A percentile compares a stretch with the other conserved stretches of the same genome.
These are phyloP conservation scores for Uropsilus gracilis DNA, from an alignment of 2,113 vertebrate species.

Conservation along the genomic window DNA sequence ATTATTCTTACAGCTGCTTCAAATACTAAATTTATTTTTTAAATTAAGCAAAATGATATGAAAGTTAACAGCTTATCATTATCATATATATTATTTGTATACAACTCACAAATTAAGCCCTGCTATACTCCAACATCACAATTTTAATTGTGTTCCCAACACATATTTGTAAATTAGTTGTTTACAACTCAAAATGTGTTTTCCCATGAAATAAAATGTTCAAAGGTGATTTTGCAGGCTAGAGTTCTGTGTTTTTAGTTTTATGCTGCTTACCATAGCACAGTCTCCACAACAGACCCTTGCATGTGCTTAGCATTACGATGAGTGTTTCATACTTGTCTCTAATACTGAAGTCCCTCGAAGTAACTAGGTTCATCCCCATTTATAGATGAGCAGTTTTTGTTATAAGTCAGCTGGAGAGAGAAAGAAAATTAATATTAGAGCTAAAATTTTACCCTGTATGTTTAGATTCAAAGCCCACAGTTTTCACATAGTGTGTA, in stretches of 20 bases:
- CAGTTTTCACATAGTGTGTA: background rate
- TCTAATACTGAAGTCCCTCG: background rate
- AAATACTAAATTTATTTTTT: background rate
- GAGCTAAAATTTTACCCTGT: background rate
- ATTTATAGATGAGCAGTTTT: background rate
- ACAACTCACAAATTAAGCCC: background rate
- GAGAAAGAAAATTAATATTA: background rate
- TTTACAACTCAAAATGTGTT: slow-evolving; percentile 36
- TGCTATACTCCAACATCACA: background rate
- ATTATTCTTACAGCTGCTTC: background rate
- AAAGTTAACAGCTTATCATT: background rate
- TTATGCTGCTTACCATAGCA: fast-evolving
- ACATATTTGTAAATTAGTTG: slow-evolving; percentile 4
- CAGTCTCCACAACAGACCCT: fast-evolving
- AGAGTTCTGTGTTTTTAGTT: background rate
- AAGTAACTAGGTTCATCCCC: background rate
- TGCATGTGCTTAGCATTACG: fast-evolving
- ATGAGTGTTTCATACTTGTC: fast-evolving
- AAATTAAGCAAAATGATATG: slow-evolving; percentile 42
- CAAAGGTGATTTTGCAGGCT: background rate
- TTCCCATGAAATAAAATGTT: slow-evolving; percentile 28
- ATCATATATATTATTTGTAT: background rate
- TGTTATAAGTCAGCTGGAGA: background rate
- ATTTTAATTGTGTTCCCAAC: slow-evolving; percentile 27
- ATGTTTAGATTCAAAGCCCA: background rate